These are phyloP conservation scores for Perca fluviatilis DNA, from an alignment of 2,113 vertebrate species.

Conservation along the genomic window DNA sequence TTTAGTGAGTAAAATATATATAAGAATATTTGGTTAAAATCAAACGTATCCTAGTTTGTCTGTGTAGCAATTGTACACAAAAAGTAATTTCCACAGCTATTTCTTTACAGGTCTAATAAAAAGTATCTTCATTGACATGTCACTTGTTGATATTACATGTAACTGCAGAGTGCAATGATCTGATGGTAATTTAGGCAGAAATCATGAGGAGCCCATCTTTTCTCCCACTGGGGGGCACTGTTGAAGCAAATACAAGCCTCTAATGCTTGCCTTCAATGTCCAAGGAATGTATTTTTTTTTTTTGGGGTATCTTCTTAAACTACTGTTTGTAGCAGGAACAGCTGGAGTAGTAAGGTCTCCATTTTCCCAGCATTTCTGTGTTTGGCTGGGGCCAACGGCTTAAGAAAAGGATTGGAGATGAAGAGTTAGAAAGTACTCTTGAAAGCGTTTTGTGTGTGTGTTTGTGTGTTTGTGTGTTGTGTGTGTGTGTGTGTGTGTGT, in stretches of 20 bases:
- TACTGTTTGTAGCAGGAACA: conserved; percentile 65
- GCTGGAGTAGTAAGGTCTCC: conserved; percentile 64
- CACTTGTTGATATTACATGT: conserved; percentile 28
- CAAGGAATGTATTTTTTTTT: conserved; percentile 38
- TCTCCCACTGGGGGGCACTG: conserved; percentile 83
- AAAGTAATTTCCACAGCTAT: not conserved
- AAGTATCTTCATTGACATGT: conserved; percentile 20
- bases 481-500: conserved; percentile 8
- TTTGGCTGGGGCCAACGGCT: conserved; percentile 47
- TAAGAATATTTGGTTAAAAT: not conserved
- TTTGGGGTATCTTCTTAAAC: conserved; percentile 65
- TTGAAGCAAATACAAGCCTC: conserved; percentile 77
- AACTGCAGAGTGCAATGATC: conserved; percentile 14
- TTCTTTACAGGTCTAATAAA: not conserved
- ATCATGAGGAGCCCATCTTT: not conserved
- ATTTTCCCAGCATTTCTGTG: conserved; percentile 63
- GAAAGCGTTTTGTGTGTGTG: conserved; percentile 6
- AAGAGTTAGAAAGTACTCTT: conserved; percentile 37
- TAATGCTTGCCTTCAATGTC: conserved; percentile 7
- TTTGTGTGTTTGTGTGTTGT: conserved; percentile 22
- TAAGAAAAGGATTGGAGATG: conserved; percentile 44
- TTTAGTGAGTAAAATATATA: not conserved
- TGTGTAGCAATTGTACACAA: not conserved
- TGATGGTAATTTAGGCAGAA: conserved; percentile 28
- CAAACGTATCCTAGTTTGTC: not conserved